Conservation (phyloP, 2,113 vertebrate species). For the Sturnira hondurensis region DNA sequence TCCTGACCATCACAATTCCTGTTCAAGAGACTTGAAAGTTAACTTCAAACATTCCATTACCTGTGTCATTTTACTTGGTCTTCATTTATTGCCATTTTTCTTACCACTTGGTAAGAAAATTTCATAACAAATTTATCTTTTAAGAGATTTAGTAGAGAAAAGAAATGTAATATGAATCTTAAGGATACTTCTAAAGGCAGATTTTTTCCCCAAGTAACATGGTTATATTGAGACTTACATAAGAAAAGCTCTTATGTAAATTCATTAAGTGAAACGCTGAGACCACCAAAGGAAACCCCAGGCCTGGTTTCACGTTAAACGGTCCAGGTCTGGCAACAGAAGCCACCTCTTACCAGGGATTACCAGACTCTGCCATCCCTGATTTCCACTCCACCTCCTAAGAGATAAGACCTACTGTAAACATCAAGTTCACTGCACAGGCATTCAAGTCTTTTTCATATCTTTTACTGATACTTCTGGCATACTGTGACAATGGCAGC, state of each 20-base stretch:
- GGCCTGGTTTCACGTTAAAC: neutral
- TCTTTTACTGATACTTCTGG: constrained; percentile 68
- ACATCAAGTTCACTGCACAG: constrained; percentile 51
- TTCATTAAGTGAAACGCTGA: constrained; percentile 25
- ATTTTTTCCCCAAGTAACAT: neutral
- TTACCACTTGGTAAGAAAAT: neutral
- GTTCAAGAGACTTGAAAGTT: neutral
- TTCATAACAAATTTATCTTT: neutral
- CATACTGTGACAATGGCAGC: constrained; percentile 45
- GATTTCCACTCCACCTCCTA: constrained; percentile 20
- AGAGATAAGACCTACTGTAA: constrained; percentile 47
- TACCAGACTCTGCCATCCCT: constrained; percentile 48
- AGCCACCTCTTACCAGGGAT: neutral
- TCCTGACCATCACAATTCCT: neutral
- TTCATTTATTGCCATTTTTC: neutral
- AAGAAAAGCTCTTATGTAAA: neutral
- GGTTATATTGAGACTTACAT: neutral
- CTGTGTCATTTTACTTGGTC: neutral
- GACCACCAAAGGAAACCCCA: constrained; percentile 33
- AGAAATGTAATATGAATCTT: neutral
- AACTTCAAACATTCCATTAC: constrained; percentile 2
- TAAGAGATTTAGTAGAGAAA: neutral
- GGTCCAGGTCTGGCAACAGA: neutral
- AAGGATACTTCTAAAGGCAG: neutral
- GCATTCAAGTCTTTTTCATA: constrained; percentile 64